phyloP scores from a whole-genome alignment of 2,888 invertebrate species.

The Sarcophaga caerulescens region DNA sequence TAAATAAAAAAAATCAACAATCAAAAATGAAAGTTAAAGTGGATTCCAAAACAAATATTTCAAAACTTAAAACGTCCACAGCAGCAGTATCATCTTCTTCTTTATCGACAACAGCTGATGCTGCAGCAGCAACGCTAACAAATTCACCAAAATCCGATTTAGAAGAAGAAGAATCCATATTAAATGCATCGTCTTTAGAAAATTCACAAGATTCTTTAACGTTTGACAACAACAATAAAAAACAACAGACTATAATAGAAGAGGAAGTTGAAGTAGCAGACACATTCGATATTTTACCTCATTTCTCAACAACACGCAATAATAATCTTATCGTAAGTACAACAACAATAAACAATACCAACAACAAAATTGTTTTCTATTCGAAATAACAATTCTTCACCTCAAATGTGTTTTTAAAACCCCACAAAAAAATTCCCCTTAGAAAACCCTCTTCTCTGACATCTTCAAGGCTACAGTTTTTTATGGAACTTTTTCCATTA shows the following conservation, averaged over 20 bases:
- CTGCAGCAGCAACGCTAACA: background rate
- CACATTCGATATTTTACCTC: conserved; percentile 73
- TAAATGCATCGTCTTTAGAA: background rate
- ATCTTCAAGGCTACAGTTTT: background rate
- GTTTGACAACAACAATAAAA: conserved; percentile 18
- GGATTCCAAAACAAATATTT: conserved; percentile 71
- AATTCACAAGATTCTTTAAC: conserved; percentile 21
- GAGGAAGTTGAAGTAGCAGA: conserved; percentile 43
- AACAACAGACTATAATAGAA: conserved; percentile 31
- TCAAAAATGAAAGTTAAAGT: conserved; percentile 77
- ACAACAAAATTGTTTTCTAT: background rate
- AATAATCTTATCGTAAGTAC: conserved; percentile 79
- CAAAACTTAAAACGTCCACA: conserved; percentile 56
- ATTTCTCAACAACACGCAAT: conserved; percentile 74
- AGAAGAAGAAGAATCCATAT: conserved; percentile 27
- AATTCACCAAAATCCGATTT: conserved; percentile 34
- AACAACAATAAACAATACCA: background rate
- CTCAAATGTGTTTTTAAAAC: background rate
- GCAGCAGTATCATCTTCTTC: conserved; percentile 20
- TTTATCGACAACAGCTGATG: background rate
- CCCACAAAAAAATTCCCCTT: background rate
- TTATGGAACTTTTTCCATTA: no score
- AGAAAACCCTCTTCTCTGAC: background rate
- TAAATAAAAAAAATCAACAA: conserved; percentile 21
- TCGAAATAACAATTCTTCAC: background rate